A percentile compares a stretch with the other conserved stretches of the same genome.
These are phyloP conservation scores for Saccopteryx leptura DNA, from an alignment of 2,113 vertebrate genomes.

Conservation along the genomic window DNA sequence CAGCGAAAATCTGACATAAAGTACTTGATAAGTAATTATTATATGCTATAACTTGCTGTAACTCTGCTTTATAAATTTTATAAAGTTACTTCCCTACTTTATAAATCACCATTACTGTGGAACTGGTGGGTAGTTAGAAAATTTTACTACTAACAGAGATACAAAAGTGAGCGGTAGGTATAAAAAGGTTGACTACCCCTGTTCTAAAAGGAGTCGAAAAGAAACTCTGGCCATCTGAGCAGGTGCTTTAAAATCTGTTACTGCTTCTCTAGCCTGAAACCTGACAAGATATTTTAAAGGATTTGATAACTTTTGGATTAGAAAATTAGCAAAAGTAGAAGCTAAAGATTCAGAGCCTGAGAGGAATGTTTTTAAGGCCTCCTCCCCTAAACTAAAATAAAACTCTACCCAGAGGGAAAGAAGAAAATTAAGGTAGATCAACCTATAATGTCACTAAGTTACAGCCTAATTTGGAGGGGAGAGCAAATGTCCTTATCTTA, in stretches of 20 bases:
- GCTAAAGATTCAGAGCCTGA: background rate
- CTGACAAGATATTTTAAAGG: background rate
- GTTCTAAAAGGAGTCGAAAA: background rate
- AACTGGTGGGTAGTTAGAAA: no score
- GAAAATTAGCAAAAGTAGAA: background rate
- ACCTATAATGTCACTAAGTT: background rate
- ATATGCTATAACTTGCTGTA: no score
- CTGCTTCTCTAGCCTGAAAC: background rate
- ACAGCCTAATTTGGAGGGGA: background rate
- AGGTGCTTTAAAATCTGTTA: background rate
- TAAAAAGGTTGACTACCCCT: no score
- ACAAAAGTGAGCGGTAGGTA: no score
- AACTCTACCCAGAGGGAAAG: background rate
- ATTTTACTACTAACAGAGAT: no score
- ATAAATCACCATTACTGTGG: no score
- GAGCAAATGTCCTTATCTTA: background rate
- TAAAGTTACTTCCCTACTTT: no score
- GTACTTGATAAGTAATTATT: no score
- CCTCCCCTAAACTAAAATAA: background rate
- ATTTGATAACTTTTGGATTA: background rate
- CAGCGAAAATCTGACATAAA: no score
- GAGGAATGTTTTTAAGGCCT: background rate
- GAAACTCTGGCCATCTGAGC: background rate
- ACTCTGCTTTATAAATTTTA: no score
- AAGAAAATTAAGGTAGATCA: background rate